A percentile compares a stretch with the other conserved stretches of the same genome.
Evolutionary conservation across 1,140 invertebrate genomes (phyloP).

Genomic region (Nixonia krombeini): DNA sequence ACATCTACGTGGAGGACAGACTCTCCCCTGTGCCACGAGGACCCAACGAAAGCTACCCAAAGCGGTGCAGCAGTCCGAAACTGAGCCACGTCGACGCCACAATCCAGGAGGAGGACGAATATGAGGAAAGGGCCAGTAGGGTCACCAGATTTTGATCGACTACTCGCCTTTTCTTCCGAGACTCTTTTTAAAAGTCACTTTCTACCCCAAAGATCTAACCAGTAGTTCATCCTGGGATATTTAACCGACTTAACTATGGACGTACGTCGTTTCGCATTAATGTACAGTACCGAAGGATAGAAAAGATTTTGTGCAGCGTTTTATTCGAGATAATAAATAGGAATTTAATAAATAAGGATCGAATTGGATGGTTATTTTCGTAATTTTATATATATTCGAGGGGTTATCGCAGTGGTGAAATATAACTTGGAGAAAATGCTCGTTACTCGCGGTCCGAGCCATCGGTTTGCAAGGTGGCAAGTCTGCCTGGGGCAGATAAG

Average conservation of each 20-base stretch:
- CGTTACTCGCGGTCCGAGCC: constrained; percentile 23
- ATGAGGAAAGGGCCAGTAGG: constrained; percentile 42
- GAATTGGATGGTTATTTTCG: too few relatives aligned
- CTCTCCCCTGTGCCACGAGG: constrained; percentile 35
- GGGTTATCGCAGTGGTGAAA: too few relatives aligned
- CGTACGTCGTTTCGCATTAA: too few relatives aligned
- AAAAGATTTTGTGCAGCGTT: too few relatives aligned
- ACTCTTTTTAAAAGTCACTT: neutral
- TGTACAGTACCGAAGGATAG: too few relatives aligned
- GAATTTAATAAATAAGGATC: too few relatives aligned
- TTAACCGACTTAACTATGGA: too few relatives aligned
- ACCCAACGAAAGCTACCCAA: constrained; percentile 60
- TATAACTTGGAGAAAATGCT: neutral
- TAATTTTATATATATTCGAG: too few relatives aligned
- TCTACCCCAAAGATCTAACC: too few relatives aligned
- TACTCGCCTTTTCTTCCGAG: neutral
- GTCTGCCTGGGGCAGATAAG: constrained; percentile 60
- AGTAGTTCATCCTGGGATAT: too few relatives aligned
- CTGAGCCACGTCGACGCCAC: constrained; percentile 55
- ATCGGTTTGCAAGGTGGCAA: constrained; percentile 26
- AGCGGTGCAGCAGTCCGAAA: constrained; percentile 52
- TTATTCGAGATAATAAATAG: too few relatives aligned
- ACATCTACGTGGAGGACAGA: constrained; percentile 56
- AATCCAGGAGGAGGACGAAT: constrained; percentile 61
- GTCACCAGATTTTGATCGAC: constrained; percentile 59